phyloP scores from a whole-genome alignment of 2,888 invertebrate species.

The Griposia aprilina region DNA sequence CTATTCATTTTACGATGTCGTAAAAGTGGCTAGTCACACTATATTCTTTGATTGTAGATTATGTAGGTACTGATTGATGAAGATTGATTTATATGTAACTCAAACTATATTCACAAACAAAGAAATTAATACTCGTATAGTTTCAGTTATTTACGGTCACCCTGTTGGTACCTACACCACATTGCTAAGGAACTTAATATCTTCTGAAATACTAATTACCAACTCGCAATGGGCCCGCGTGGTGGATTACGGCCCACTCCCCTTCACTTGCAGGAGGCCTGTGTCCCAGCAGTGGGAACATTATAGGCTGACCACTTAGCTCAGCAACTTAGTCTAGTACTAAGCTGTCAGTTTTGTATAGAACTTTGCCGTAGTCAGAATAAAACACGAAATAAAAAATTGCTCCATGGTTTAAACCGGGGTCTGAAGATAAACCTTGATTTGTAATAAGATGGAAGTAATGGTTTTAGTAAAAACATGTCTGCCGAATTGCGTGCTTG shows the following conservation, averaged over 20 bases:
- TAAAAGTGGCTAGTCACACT: constrained; percentile 12
- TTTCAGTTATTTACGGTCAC: neutral
- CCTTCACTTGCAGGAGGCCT: no score
- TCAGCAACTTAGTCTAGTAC: neutral
- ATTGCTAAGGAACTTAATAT: neutral
- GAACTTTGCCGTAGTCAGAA: neutral
- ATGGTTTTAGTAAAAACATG: neutral
- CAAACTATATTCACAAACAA: neutral
- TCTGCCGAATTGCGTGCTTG: neutral
- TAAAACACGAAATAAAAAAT: neutral
- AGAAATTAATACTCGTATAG: neutral
- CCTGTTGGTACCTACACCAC: neutral
- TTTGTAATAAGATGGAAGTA: neutral
- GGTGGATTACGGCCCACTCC: no score
- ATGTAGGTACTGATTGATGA: neutral
- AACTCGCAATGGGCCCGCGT: no score
- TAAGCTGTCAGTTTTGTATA: neutral
- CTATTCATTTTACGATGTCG: constrained; percentile 28
- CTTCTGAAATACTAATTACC: neutral
- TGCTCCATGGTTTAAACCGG: neutral
- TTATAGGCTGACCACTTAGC: no score
- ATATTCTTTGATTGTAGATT: neutral
- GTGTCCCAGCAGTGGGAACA: no score
- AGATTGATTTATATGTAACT: neutral
- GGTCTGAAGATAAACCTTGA: neutral